Base-by-base conservation (phyloP, 2,797 vertebrate species). In the Pangasius sanitwongsei region DNA sequence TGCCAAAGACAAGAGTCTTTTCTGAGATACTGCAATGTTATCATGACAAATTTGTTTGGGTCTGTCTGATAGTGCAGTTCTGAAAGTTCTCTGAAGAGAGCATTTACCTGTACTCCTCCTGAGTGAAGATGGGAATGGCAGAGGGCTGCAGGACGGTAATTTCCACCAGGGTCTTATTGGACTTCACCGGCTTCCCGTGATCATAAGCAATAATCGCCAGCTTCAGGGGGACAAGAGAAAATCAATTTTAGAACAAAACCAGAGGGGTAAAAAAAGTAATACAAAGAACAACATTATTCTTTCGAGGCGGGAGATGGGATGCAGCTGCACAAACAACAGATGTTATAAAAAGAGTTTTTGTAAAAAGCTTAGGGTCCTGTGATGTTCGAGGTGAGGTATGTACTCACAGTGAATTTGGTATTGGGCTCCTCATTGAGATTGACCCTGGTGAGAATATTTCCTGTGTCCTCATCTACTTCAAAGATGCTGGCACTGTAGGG, bases 401-500 rank as follows among this genome's bases (percentile, higher is more conserved):
- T 88, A 94, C 95, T 94, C 95, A 99, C 98, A 91, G 94, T 98
- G 90, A 99, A 99, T 93, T 97, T 97, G 0, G 97, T 96, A 91
- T 97, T 99, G 41, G 98, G 98, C 88, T 99, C 97, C 91, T 99
- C 98, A 1, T 99, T 99, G 37, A 99, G 97, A 94, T 99, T 99
- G 11, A 99, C 98, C 70, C 96, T 95, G 28, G 98, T 99, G 48
- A 99, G 87, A 1, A 99, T 96, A 9, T 93, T 94, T 31, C 98
- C 98, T 0, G 97, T 97, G 86, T 94, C 91, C 86, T 98, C 97
- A 3, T 98, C 97, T 55, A 99, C 97, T 0, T 97, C 97, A 92
- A 99, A 99, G 90, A 99, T 98, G 92, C 97, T 98, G 90, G 97
- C 96, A 8, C 98, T 98, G 91, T 99, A 99, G 55, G 97, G 96